phyloP scores from a whole-genome alignment of 2,797 vertebrate genomes.

The Scomberomorus guttatus region DNA sequence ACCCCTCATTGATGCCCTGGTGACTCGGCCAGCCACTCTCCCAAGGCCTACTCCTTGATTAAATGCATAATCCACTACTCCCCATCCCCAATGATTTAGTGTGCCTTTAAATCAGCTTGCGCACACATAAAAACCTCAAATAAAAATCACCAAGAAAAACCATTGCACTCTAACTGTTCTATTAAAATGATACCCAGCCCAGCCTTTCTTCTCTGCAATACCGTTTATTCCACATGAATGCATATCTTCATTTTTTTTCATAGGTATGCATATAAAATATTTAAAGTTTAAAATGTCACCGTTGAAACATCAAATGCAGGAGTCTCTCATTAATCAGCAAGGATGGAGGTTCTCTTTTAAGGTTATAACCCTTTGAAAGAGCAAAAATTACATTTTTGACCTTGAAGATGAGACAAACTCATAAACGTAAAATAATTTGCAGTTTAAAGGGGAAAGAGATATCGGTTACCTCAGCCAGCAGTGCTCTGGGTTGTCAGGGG shows the following conservation, averaged over 20 bases:
- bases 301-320: conserved; percentile 91
- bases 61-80: conserved; percentile 92
- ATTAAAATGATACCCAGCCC: conserved; percentile 88
- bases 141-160: conserved; percentile 91
- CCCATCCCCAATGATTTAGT: conserved; percentile 88
- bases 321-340: conserved; percentile 90
- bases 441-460: conserved; percentile 90
- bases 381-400: conserved; percentile 94
- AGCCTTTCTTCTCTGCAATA: conserved; percentile 88
- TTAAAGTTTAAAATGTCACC: conserved; percentile 93
- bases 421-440: conserved; percentile 93
- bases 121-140: conserved; percentile 90
- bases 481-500: conserved; percentile 73
- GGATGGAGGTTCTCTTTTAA: conserved; percentile 91
- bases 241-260: conserved; percentile 89
- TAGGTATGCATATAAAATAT: conserved; percentile 92
- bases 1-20: conserved; percentile 81
- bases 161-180: conserved; percentile 91
- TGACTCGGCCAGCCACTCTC: conserved; percentile 86
- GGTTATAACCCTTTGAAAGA: conserved; percentile 94
- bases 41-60: conserved; percentile 90
- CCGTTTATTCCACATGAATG: conserved; percentile 93
- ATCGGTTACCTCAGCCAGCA: conserved; percentile 86
- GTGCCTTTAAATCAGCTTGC: conserved; percentile 91
- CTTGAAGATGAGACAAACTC: conserved; percentile 94